Evolutionary conservation across 92 coral and sea anemone genomes (phyloP).

Genomic region (Heliopora coerulea): DNA sequence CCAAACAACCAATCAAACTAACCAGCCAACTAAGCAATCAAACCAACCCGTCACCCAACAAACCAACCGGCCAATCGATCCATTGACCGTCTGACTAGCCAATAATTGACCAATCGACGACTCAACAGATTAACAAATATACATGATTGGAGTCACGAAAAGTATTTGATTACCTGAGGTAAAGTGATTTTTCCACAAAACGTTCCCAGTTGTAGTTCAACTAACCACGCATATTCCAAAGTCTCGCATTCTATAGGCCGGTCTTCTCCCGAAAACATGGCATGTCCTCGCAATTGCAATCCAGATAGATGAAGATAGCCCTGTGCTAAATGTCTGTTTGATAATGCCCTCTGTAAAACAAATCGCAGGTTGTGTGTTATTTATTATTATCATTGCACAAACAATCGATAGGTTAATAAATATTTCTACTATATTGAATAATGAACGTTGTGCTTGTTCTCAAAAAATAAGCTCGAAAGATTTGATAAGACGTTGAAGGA

Average conservation of each 20-base stretch:
- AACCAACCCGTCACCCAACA: too few species aligned
- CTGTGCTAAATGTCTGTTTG: constrained; percentile 70
- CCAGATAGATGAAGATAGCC: constrained; percentile 94
- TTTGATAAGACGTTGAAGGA: too few species aligned
- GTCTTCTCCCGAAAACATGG: constrained; percentile 91
- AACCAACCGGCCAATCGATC: neutral
- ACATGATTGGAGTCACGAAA: neutral
- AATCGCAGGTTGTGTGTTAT: neutral
- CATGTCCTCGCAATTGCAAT: constrained; percentile 96
- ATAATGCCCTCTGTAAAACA: constrained; percentile 71
- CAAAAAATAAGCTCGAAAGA: too few species aligned
- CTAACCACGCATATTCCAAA: constrained; percentile 92
- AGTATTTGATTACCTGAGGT: constrained; percentile 72
- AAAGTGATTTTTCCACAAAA: constrained; percentile 87
- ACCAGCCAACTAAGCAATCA: neutral
- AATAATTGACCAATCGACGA: neutral
- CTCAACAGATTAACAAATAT: neutral
- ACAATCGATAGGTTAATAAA: neutral
- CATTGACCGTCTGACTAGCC: too few species aligned
- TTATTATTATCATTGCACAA: neutral
- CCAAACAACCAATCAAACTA: too few species aligned
- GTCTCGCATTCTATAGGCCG: constrained; percentile 95
- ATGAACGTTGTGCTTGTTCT: too few species aligned
- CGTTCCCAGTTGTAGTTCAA: constrained; percentile 91
- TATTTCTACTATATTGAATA: too few species aligned